A percentile compares a stretch with the other conserved stretches of the same genome.
phyloP scores from a whole-genome alignment of 2,888 invertebrate species.

The Hemistola chrysoprasaria region DNA sequence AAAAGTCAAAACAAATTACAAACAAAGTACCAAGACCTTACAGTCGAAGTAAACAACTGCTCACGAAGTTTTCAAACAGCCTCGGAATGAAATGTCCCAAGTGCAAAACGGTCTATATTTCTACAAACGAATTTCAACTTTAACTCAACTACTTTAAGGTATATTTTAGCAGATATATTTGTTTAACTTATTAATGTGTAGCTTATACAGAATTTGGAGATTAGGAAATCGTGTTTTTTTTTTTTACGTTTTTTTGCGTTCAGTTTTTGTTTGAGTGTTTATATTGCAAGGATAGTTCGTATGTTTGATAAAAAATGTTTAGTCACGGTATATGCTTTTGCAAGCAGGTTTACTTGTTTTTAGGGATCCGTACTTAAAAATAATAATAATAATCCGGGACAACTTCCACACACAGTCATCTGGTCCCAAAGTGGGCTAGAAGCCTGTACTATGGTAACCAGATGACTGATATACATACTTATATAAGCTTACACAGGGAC shows the following conservation, averaged over 20 bases:
- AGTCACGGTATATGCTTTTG: no score
- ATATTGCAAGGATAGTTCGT: slow-evolving; percentile 28
- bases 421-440: no score
- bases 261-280: slow-evolving; percentile 47
- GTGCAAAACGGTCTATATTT: slow-evolving; percentile 35
- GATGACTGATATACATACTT: no score
- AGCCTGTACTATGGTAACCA: no score
- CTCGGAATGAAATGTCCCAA: slow-evolving; percentile 52
- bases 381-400: no score
- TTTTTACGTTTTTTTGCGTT: slow-evolving; percentile 35
- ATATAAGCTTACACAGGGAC: no score
- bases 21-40: slow-evolving; percentile 56
- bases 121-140: slow-evolving; percentile 33
- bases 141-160: slow-evolving; percentile 31
- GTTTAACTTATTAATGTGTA: slow-evolving; percentile 69
- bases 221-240: slow-evolving; percentile 69
- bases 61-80: slow-evolving; percentile 64
- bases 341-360: no score
- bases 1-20: slow-evolving; percentile 8
- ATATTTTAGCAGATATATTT: slow-evolving; percentile 33
- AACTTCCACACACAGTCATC: no score
- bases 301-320: no score
- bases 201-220: slow-evolving; percentile 73
- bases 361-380: no score
- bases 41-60: slow-evolving; percentile 45